Conservation (phyloP, 2,888 invertebrate genomes). For the Cyclophora punctaria region DNA sequence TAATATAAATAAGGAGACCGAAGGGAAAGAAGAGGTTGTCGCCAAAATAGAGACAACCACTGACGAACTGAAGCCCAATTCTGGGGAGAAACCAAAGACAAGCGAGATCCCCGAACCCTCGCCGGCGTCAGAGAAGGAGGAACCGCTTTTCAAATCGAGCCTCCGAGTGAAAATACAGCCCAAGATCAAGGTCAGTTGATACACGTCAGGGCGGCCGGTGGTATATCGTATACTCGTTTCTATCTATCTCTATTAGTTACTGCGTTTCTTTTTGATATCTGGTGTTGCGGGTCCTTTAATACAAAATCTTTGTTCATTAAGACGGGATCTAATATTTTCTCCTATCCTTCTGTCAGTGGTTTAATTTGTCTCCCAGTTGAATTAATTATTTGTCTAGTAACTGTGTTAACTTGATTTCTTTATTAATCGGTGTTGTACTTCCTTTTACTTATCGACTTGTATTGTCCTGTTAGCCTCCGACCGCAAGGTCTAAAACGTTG, state of each 20-base stretch:
- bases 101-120: slow-evolving; percentile 38
- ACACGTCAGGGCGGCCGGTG: slow-evolving; percentile 21
- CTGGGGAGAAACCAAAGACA: slow-evolving; percentile 43
- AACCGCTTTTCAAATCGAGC: slow-evolving; percentile 68
- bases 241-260: slow-evolving; percentile 50
- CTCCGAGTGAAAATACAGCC: slow-evolving; percentile 54
- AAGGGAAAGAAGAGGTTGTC: slow-evolving; percentile 55
- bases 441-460: slow-evolving; percentile 50
- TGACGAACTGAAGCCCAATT: slow-evolving; percentile 63
- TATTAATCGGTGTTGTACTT: slow-evolving; percentile 30
- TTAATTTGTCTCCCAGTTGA: slow-evolving; percentile 23
- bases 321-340: slow-evolving; percentile 20
- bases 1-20: slow-evolving; percentile 58
- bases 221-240: slow-evolving; percentile 25
- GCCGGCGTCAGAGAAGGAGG: slow-evolving; percentile 58
- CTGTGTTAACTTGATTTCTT: slow-evolving; percentile 14
- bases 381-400: slow-evolving; percentile 17
- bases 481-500: slow-evolving; percentile 67
- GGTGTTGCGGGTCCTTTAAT: slow-evolving; percentile 33
- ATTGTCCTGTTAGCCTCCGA: slow-evolving; percentile 64
- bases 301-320: slow-evolving; percentile 24
- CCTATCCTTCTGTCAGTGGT: neutral
- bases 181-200: slow-evolving; percentile 63
- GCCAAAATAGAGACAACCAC: slow-evolving; percentile 69
- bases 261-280: slow-evolving; percentile 44